phyloP scores from a whole-genome alignment of 2,888 invertebrate species.

The Xylocampa areola region DNA sequence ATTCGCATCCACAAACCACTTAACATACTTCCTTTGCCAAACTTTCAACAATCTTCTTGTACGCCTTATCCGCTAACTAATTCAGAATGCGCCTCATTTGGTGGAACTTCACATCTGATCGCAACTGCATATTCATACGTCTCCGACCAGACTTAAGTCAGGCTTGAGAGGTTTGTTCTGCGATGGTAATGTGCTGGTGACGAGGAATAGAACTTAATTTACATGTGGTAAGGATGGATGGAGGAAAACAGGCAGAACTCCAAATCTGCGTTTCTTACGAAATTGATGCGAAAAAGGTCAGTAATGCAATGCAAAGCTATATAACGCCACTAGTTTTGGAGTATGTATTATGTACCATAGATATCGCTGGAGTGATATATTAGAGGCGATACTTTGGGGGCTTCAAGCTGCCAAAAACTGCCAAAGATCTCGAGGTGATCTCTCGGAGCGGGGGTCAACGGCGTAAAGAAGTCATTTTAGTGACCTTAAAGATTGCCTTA shows the following conservation, averaged over 20 bases:
- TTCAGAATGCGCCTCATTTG: constrained; percentile 62
- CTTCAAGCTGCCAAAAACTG: too few relatives aligned
- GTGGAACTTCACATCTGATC: constrained; percentile 53
- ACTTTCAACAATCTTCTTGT: constrained; percentile 21
- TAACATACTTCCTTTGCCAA: constrained; percentile 7
- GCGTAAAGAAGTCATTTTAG: too few relatives aligned
- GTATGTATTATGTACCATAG: too few relatives aligned
- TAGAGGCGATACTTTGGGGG: too few relatives aligned
- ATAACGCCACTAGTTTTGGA: too few relatives aligned
- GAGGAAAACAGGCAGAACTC: constrained; percentile 17
- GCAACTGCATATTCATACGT: constrained; percentile 62
- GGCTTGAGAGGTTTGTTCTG: constrained; percentile 32
- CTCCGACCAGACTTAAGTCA: constrained; percentile 47
- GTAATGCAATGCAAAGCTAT: too few relatives aligned
- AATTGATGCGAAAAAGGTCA: neutral
- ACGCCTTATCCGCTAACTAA: constrained; percentile 55
- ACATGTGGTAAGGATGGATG: constrained; percentile 19
- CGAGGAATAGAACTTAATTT: constrained; percentile 32
- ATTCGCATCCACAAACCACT: neutral
- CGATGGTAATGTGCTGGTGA: constrained; percentile 42
- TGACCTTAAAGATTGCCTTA: too few relatives aligned
- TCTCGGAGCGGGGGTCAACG: too few relatives aligned
- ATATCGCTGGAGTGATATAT: too few relatives aligned
- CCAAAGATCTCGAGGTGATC: too few relatives aligned
- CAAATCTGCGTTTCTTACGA: neutral